Conservation (phyloP, 2,113 vertebrate species). For the Nothobranchius furzeri region DNA sequence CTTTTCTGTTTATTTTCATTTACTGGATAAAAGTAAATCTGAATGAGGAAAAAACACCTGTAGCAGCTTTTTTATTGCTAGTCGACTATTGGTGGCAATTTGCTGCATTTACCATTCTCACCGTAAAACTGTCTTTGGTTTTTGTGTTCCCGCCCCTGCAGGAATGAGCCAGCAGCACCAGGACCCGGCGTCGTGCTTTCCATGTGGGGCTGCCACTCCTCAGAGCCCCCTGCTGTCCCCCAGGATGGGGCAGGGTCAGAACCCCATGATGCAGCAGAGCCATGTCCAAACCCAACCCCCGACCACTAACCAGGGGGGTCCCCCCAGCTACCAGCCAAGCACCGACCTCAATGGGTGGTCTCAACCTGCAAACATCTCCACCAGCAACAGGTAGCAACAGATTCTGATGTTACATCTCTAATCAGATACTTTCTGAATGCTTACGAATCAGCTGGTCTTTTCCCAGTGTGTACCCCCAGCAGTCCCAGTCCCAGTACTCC, state of each 20-base stretch:
- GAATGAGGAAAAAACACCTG: no score
- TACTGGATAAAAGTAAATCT: not conserved
- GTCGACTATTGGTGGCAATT: no score
- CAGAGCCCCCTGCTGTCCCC: conserved; percentile 95
- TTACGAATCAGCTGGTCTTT: not conserved
- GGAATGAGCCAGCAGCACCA: conserved; percentile 85
- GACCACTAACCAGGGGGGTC: conserved; percentile 34
- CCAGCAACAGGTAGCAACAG: conserved; percentile 85
- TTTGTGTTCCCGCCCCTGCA: conserved; percentile 41
- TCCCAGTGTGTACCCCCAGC: conserved; percentile 91
- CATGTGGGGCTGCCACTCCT: conserved; percentile 85
- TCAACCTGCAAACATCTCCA: conserved; percentile 71
- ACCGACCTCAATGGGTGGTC: conserved; percentile 91
- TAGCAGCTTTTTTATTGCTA: no score
- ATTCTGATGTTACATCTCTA: not conserved
- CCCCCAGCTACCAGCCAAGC: conserved; percentile 85
- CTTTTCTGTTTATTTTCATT: not conserved
- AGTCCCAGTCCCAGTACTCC: conserved; percentile 85
- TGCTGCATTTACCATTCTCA: no score
- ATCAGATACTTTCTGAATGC: accelerated
- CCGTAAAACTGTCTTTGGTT: no score
- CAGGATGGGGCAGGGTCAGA: conserved; percentile 89
- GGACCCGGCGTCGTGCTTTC: conserved; percentile 84
- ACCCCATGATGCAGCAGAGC: conserved; percentile 89
- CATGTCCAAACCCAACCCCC: conserved; percentile 56